Evolutionary conservation across 2,113 vertebrate genomes (phyloP).

Genomic region (Xiphorhynchus elegans): DNA sequence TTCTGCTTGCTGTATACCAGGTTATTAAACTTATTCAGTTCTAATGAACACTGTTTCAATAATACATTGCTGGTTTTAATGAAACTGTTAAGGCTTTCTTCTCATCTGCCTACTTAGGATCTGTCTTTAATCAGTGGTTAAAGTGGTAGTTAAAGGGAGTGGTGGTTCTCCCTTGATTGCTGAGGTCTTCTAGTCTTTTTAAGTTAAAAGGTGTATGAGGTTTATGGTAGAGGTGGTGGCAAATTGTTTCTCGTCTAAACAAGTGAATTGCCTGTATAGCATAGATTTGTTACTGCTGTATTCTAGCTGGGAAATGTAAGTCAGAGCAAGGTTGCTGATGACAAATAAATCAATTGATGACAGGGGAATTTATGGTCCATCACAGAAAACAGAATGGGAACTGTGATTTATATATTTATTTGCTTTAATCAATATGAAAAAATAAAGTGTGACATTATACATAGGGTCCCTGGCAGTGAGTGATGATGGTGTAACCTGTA

Average conservation of each 20-base stretch:
- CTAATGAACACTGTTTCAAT: neutral
- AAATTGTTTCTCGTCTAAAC: conserved; percentile 1
- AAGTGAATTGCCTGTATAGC: neutral
- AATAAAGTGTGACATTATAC: conserved; percentile 13
- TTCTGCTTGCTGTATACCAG: neutral
- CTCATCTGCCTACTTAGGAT: neutral
- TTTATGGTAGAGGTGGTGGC: neutral
- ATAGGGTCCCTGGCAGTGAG: neutral
- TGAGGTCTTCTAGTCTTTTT: neutral
- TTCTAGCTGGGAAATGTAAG: conserved; percentile 7
- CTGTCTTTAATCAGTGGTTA: neutral
- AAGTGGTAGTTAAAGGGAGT: too few species aligned
- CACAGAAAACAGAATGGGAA: conserved; percentile 19
- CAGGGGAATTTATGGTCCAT: conserved; percentile 53
- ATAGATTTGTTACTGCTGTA: conserved; percentile 29
- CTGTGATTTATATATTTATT: conserved; percentile 62
- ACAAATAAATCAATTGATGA: conserved; percentile 52
- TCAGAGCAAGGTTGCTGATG: conserved; percentile 41
- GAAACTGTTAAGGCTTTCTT: neutral
- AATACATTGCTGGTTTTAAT: neutral
- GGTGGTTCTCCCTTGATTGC: neutral
- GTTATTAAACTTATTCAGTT: neutral
- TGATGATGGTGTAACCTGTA: conserved; percentile 10
- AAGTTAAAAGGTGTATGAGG: neutral
- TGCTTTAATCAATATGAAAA: conserved; percentile 54